Conservation (phyloP, 2,797 vertebrate species). For the Serranus cabrilla region DNA sequence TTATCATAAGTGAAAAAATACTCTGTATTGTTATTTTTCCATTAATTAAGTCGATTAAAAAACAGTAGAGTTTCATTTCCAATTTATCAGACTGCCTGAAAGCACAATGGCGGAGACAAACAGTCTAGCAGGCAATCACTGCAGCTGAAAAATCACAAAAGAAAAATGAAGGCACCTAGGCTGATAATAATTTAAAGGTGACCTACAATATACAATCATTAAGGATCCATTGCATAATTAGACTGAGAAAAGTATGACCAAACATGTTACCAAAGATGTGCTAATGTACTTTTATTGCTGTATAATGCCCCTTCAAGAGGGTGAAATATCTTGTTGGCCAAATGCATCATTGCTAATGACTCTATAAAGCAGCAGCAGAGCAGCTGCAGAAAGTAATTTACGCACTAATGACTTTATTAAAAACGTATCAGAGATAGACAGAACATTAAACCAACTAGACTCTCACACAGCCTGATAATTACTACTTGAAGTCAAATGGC, state of each 20-base stretch:
- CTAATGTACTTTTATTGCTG: slow-evolving; percentile 63
- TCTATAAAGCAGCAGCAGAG: slow-evolving; percentile 68
- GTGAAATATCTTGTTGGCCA: slow-evolving; percentile 74
- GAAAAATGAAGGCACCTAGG: slow-evolving; percentile 22
- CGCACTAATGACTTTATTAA: slow-evolving; percentile 80
- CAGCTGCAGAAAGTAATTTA: slow-evolving; percentile 82
- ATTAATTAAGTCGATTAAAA: slow-evolving; percentile 45
- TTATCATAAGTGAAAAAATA: slow-evolving; percentile 35
- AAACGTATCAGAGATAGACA: slow-evolving; percentile 78
- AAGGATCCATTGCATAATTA: slow-evolving; percentile 62
- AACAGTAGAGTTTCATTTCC: neutral
- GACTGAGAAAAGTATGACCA: slow-evolving; percentile 38
- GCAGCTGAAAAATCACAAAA: slow-evolving; percentile 23
- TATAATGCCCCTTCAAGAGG: slow-evolving; percentile 66
- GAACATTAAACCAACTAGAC: slow-evolving; percentile 73
- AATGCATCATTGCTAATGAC: slow-evolving; percentile 80
- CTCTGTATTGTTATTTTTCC: slow-evolving; percentile 7
- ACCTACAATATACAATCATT: slow-evolving; percentile 57
- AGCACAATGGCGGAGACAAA: slow-evolving; percentile 26
- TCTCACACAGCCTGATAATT: slow-evolving; percentile 68
- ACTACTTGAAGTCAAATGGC: slow-evolving; percentile 68
- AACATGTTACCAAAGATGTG: slow-evolving; percentile 66
- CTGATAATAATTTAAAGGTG: slow-evolving; percentile 64
- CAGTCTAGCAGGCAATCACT: slow-evolving; percentile 32
- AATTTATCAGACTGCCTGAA: slow-evolving; percentile 33